Evolutionary conservation across 2,888 invertebrate genomes (phyloP), one percentile per base, ranked within the genome.

Genomic region (Cotesia congregata): DNA sequence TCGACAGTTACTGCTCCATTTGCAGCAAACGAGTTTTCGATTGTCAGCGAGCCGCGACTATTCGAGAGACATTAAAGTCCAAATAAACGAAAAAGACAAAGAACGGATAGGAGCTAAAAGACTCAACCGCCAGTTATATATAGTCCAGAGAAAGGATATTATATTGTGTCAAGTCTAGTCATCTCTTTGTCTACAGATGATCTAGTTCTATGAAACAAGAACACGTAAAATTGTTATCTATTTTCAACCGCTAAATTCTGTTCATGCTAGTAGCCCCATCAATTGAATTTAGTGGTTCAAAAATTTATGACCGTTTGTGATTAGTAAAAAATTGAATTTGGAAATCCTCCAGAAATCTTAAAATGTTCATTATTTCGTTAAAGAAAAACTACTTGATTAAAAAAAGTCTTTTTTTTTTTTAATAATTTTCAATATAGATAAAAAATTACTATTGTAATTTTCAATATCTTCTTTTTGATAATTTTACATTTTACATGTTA

Each of bases 1-100:
- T 65, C 30, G 67, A 67, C 67, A 73, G 67, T 73, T 73, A 67
- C 39, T 67, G 39, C 59, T 73, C 67, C 67, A 73, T 73, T 73
- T 67, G 50, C 59, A 9, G 50, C 50, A 41, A 73, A 73, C 67
- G 73, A 73, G 73, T 73, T 73, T 73, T 65, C 67, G 59, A 73
- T 73, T 73, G 73, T 50, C 59, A 38, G 50, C 67, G 59, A 73
- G 65, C 60, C 39, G 9, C 65, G 59, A 38, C 38, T 67, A 73
- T n/a, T 67, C 50, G 38, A 67, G 67, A 65, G 50, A 73, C 67
- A 73, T 20, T 6, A 73, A 62, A 38, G 38, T 12, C 12, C 3
- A 12, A 65, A 38, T 65, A 9, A 65, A 20, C 30, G 65, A 65
- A 50, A 7, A 12, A 50, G 50, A 50, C 50, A 50, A 50, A 50